Base-by-base conservation (phyloP, 2,797 vertebrate species). In the Geotrypetes seraphini region DNA sequence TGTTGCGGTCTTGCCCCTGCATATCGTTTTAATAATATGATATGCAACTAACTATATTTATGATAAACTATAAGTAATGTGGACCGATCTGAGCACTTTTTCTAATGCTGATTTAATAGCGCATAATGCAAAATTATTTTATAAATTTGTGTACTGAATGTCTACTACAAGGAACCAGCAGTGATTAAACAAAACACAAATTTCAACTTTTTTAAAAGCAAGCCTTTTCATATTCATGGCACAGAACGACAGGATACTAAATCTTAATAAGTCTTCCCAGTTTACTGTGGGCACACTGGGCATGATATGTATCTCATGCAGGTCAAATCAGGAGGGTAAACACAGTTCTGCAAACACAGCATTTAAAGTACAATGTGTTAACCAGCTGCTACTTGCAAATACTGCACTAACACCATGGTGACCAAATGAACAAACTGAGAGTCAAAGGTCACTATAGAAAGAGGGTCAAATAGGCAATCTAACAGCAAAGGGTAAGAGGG, bases 311-410 rank as follows among this genome's bases (percentile, higher is more conserved):
- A 34, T 43, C 51, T 74, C 57, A 63, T 68, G 71, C 40, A 34
- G 39, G 43, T 32, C 52, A 50, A 39, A 63, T 53, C 59, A 50
- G 55, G 43, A 77, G 52, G 44, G 61, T 48, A 78, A 79, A 82
- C 66, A 75, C 15, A 33, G 43, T 15, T 32, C 50, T 50, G 60
- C 63, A 75, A 71, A 79, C 59, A 74, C 19, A 26, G 44, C 0
- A 25, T 44, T 27, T 43, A 40, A 12, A 36, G 56, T 18, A 57
- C 56, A 62, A 61, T 31, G 61, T 13, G 26, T 39, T 53, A 40
- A 63, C 53, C 75, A 76, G 78, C 70, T 73, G 75, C 65, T 52
- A 12, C 72, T 60, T 37, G 46, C 42, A 56, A 50, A 49, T 47
- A 53, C 61, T 51, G 50, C 60, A 46, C 47, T 18, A 39, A 58